Evolutionary conservation across 2,797 vertebrate genomes (phyloP).

Genomic region (Oreonectes daqikongensis): DNA sequence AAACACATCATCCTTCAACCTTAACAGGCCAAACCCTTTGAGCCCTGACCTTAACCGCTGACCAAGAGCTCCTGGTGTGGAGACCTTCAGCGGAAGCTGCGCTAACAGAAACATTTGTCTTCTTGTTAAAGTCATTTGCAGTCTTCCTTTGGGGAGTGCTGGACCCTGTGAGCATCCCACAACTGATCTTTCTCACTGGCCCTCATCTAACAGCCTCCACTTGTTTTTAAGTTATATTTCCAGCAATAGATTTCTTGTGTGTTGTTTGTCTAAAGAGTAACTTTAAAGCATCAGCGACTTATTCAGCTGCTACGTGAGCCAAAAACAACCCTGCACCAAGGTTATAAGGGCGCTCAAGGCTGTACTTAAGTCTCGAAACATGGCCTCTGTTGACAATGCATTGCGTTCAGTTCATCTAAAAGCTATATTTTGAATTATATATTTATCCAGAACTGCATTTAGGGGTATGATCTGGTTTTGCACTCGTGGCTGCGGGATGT

Average conservation of each 20-base stretch:
- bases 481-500: neutral
- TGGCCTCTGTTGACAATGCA: slow-evolving; percentile 13
- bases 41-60: slow-evolving; percentile 18
- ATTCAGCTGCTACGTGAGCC: neutral
- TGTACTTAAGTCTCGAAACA: slow-evolving; percentile 36
- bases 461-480: slow-evolving; percentile 40
- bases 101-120: slow-evolving; percentile 46
- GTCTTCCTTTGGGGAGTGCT: neutral
- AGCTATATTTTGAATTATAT: slow-evolving; percentile 28
- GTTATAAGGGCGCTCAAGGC: slow-evolving; percentile 8
- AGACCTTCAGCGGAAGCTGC: slow-evolving; percentile 9
- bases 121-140: slow-evolving; percentile 10
- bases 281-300: neutral
- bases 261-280: slow-evolving; percentile 21
- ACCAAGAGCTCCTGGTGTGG: slow-evolving; percentile 29
- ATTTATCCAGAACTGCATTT: slow-evolving; percentile 38
- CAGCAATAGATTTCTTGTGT: neutral
- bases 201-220: slow-evolving; percentile 17
- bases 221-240: slow-evolving; percentile 5
- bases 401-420: slow-evolving; percentile 27
- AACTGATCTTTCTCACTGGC: slow-evolving; percentile 7
- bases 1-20: neutral
- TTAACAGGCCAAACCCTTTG: neutral
- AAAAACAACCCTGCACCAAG: slow-evolving; percentile 25
- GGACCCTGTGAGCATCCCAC: slow-evolving; percentile 1